A percentile compares a stretch with the other conserved stretches of the same genome.
Evolutionary conservation across 2,888 invertebrate species (phyloP).

Genomic region (Papilio demoleus): DNA sequence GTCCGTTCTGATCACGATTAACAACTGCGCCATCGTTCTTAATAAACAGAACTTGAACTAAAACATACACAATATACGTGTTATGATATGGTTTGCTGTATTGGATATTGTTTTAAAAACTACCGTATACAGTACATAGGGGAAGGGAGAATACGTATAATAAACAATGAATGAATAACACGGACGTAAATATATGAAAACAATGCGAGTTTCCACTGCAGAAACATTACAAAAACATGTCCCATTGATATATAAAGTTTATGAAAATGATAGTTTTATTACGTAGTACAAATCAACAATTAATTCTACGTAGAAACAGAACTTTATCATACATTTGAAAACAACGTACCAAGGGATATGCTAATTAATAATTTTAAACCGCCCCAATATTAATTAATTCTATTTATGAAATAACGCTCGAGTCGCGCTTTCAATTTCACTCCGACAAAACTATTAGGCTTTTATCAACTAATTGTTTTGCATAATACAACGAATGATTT

Average conservation of each 20-base stretch:
- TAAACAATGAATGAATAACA: neutral
- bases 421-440: constrained; percentile 27
- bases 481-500: constrained; percentile 4
- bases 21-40: too few species aligned
- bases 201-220: neutral
- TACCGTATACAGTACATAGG: constrained; percentile 1
- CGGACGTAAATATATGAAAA: neutral
- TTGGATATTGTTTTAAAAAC: neutral
- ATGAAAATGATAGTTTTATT: too few species aligned
- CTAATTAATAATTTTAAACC: constrained; percentile 30
- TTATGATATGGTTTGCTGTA: neutral
- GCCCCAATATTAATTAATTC: constrained; percentile 25
- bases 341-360: constrained; percentile 21
- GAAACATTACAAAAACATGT: too few species aligned
- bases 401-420: constrained; percentile 20
- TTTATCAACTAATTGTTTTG: constrained; percentile 27
- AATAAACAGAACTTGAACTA: neutral
- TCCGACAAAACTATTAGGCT: constrained; percentile 27
- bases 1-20: too few species aligned
- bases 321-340: neutral
- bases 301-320: neutral
- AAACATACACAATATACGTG: neutral
- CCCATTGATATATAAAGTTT: too few species aligned
- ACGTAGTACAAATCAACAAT: too few species aligned
- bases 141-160: neutral